Evolutionary conservation across 2,113 vertebrate genomes (phyloP).

Genomic region (Gambusia affinis): DNA sequence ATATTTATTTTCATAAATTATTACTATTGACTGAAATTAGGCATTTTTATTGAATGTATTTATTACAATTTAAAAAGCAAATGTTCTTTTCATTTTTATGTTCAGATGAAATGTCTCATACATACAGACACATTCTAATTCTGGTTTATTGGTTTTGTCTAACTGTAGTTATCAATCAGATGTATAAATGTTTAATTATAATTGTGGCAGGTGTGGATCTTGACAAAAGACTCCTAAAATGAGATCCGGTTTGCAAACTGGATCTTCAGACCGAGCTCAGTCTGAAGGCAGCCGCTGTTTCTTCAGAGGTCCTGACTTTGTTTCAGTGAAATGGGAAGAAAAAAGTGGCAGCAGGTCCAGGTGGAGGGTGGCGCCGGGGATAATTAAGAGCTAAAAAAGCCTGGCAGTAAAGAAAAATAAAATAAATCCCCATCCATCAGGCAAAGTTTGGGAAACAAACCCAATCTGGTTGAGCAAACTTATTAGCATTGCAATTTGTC

Average conservation of each 20-base stretch:
- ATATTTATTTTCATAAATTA: too few species aligned
- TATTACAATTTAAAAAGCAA: too few species aligned
- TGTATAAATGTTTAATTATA: too few species aligned
- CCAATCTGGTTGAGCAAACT: slow-evolving; percentile 70
- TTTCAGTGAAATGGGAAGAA: slow-evolving; percentile 31
- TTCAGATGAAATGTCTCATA: too few species aligned
- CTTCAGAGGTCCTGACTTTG: slow-evolving; percentile 18
- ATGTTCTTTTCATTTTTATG: too few species aligned
- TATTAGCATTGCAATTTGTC: slow-evolving; percentile 69
- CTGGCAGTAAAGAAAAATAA: slow-evolving; percentile 47
- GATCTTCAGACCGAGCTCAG: slow-evolving; percentile 14
- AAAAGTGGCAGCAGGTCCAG: slow-evolving; percentile 25
- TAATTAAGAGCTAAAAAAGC: slow-evolving; percentile 40
- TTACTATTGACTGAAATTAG: too few species aligned
- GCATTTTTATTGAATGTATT: too few species aligned
- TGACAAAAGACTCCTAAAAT: slow-evolving; percentile 10
- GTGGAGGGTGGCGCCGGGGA: slow-evolving; percentile 9
- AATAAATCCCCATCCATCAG: slow-evolving; percentile 49
- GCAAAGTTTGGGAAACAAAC: slow-evolving; percentile 62
- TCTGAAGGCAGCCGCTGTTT: slow-evolving; percentile 7
- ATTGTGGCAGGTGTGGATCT: too few species aligned
- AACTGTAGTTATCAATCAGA: too few species aligned
- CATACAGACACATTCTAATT: too few species aligned
- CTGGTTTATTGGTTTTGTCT: too few species aligned
- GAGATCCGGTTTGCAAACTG: background rate